These are phyloP conservation scores for Gnatocerus cornutus DNA, from an alignment of 2,888 invertebrate genomes.

Conservation along the genomic window DNA sequence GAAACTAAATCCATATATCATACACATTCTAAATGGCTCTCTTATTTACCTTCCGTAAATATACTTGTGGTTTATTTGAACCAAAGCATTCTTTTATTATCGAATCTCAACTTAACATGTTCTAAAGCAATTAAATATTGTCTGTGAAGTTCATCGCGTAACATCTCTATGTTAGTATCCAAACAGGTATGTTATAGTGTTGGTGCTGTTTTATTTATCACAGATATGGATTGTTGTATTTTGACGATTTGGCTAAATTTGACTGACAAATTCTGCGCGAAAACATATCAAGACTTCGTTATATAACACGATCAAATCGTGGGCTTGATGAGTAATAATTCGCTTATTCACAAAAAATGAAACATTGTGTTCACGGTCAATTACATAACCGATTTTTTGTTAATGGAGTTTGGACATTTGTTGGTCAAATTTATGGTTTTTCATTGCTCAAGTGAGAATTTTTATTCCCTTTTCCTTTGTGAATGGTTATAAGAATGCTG, in stretches of 20 bases:
- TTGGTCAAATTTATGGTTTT: slow-evolving; percentile 46
- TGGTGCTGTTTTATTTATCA: slow-evolving; percentile 43
- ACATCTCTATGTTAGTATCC: slow-evolving; percentile 28
- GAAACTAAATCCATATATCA: slow-evolving; percentile 47
- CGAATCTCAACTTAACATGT: slow-evolving; percentile 32
- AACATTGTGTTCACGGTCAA: slow-evolving; percentile 46
- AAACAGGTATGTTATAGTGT: slow-evolving; percentile 38
- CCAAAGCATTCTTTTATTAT: slow-evolving; percentile 20
- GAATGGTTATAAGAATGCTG: slow-evolving; percentile 22
- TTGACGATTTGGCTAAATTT: slow-evolving; percentile 32
- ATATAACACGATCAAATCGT: neutral
- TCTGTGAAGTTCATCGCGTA: slow-evolving; percentile 20
- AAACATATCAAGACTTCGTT: slow-evolving; percentile 37
- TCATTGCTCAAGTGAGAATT: slow-evolving; percentile 49
- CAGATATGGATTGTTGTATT: slow-evolving; percentile 29
- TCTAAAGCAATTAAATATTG: slow-evolving; percentile 41
- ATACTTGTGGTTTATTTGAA: slow-evolving; percentile 24
- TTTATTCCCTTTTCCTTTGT: slow-evolving; percentile 10
- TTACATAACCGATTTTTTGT: slow-evolving; percentile 9
- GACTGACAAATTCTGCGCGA: slow-evolving; percentile 33
- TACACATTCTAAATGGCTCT: slow-evolving; percentile 40
- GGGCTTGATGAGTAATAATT: neutral
- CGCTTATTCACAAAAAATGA: neutral
- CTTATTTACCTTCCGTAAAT: slow-evolving; percentile 36
- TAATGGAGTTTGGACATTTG: slow-evolving; percentile 30